Evolutionary conservation across 2,113 vertebrate species (phyloP).

Genomic region (Etheostoma cragini): DNA sequence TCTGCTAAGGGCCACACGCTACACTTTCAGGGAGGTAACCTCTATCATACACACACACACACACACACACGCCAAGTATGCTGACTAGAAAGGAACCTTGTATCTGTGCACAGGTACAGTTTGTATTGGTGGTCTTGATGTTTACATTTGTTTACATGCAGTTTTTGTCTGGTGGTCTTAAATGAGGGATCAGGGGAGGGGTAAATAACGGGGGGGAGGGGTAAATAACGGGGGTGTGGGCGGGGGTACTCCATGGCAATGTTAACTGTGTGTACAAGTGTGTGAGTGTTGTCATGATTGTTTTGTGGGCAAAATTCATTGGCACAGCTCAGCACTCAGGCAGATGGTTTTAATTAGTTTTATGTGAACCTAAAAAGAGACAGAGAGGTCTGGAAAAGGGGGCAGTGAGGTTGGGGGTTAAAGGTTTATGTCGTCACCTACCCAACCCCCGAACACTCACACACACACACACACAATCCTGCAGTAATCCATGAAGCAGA

Average conservation of each 20-base stretch:
- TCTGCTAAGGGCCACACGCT: constrained; percentile 18
- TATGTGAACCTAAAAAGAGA: constrained; percentile 63
- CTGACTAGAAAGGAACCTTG: not conserved
- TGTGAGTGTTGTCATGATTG: constrained; percentile 43
- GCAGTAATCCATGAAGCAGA: constrained; percentile 80
- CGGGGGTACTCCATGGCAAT: not conserved
- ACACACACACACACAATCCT: constrained; percentile 60
- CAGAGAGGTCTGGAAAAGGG: constrained; percentile 49
- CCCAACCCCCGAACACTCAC: constrained; percentile 46
- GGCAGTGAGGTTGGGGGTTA: constrained; percentile 65
- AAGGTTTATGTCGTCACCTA: constrained; percentile 74
- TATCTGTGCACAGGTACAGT: constrained; percentile 9
- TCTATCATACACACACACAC: constrained; percentile 19
- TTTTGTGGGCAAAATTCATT: constrained; percentile 55
- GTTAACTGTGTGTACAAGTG: constrained; percentile 18
- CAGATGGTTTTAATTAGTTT: constrained; percentile 83
- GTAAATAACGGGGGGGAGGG: not conserved
- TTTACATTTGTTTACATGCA: constrained; percentile 47
- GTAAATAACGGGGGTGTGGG: no score
- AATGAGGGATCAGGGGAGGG: constrained; percentile 17
- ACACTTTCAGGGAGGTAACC: constrained; percentile 16
- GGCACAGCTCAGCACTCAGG: constrained; percentile 46
- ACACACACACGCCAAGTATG: not conserved
- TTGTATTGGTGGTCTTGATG: constrained; percentile 13
- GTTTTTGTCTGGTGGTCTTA: constrained; percentile 34